phyloP scores from a whole-genome alignment of 1,140 invertebrate species.

The Aphaenogaster floridana region DNA sequence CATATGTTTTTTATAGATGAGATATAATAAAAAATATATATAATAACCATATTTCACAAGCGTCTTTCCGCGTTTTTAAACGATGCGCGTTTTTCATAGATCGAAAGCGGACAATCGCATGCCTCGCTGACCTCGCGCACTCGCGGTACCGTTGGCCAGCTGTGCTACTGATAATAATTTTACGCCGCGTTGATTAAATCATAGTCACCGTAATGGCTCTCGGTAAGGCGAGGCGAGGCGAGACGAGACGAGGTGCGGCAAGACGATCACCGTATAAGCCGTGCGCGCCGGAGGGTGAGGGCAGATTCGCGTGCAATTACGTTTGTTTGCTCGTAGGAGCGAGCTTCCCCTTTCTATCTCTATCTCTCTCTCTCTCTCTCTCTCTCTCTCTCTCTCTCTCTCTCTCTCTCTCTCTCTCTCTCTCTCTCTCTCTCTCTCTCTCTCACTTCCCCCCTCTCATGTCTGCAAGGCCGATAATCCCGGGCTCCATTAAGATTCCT shows the following conservation, averaged over 20 bases:
- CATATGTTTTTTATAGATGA: neutral
- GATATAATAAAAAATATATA: neutral
- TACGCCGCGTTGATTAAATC: conserved; percentile 76
- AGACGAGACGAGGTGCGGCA: conserved; percentile 13
- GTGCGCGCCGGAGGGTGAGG: conserved; percentile 53
- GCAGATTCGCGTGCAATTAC: conserved; percentile 76
- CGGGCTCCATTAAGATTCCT: conserved; percentile 80
- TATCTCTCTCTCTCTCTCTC: conserved; percentile 14
- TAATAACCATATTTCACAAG: neutral
- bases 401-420: conserved; percentile 9
- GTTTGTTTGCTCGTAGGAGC: conserved; percentile 75
- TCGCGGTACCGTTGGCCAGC: conserved; percentile 60
- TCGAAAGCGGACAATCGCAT: conserved; percentile 31
- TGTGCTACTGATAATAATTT: conserved; percentile 77
- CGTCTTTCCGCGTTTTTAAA: neutral
- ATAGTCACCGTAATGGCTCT: conserved; percentile 66
- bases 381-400: conserved; percentile 28
- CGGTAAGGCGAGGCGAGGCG: conserved; percentile 23
- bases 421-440: conserved; percentile 20
- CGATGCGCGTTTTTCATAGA: conserved; percentile 41
- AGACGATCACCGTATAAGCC: conserved; percentile 58
- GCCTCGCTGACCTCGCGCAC: conserved; percentile 2
- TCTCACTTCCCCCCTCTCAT: conserved; percentile 7
- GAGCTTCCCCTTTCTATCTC: neutral
- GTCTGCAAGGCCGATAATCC: conserved; percentile 71